Percentiles rank a stretch among this genome's conserved stretches.
Conservation (phyloP, 2,888 invertebrate genomes). For the Euplagia quadripunctaria region DNA sequence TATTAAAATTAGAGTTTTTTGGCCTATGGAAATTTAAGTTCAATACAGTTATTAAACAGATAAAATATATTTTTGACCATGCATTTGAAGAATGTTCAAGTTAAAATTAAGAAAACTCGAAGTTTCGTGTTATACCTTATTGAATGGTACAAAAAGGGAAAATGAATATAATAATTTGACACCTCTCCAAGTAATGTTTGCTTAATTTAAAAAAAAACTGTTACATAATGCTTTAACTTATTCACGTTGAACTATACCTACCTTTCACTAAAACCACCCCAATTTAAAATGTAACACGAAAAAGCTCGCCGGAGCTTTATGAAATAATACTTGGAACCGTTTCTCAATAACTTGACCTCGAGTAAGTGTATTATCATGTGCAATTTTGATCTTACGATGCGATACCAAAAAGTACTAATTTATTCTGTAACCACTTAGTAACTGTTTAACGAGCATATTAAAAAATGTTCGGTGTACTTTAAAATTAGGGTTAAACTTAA, state of each 20-base stretch:
- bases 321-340: slow-evolving; percentile 39
- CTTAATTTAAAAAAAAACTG: not conserved
- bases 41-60: not conserved
- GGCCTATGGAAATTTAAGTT: not conserved
- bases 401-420: slow-evolving; percentile 32
- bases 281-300: slow-evolving; percentile 14
- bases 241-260: slow-evolving; percentile 27
- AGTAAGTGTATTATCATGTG: slow-evolving; percentile 30
- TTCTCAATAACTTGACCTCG: slow-evolving; percentile 42
- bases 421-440: slow-evolving; percentile 28
- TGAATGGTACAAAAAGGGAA: too few relatives aligned
- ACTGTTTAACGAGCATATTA: slow-evolving; percentile 25
- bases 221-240: slow-evolving; percentile 12
- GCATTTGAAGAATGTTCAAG: too few relatives aligned
- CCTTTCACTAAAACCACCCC: slow-evolving; percentile 44
- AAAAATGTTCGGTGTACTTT: not conserved
- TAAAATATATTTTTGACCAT: not conserved
- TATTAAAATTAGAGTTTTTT: slow-evolving; percentile 28
- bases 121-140: too few relatives aligned
- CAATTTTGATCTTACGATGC: slow-evolving; percentile 39
- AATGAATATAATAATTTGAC: too few relatives aligned
- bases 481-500: not conserved
- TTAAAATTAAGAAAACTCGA: too few relatives aligned
- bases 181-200: not conserved
- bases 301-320: slow-evolving; percentile 27